Evolutionary conservation across 2,113 vertebrate species (phyloP).

Genomic region (Alaudala cheleensis): DNA sequence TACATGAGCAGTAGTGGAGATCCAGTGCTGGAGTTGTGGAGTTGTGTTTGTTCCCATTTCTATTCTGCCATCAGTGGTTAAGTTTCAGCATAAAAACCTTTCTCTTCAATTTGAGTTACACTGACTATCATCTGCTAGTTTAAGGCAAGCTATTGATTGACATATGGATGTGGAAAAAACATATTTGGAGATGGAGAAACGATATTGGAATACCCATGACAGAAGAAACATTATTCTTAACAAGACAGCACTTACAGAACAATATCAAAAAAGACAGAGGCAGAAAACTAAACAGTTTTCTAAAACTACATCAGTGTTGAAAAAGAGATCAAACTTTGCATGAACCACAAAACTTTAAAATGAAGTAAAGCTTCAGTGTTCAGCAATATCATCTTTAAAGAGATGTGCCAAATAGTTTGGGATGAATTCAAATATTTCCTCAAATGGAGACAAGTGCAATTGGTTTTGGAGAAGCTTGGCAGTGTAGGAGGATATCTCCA

Average conservation of each 20-base stretch:
- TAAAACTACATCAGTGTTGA: slow-evolving; percentile 18
- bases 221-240: slow-evolving; percentile 48
- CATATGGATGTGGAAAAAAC: slow-evolving; percentile 65
- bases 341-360: slow-evolving; percentile 49
- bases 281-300: slow-evolving; percentile 52
- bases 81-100: slow-evolving; percentile 9
- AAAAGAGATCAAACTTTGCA: slow-evolving; percentile 45
- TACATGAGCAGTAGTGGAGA: not conserved
- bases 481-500: not conserved
- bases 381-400: slow-evolving; percentile 6
- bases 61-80: not conserved
- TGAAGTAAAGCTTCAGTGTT: slow-evolving; percentile 14
- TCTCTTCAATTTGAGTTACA: slow-evolving; percentile 42
- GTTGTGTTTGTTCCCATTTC: not conserved
- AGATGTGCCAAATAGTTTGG: slow-evolving; percentile 24
- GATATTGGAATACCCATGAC: slow-evolving; percentile 49
- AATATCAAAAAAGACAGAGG: slow-evolving; percentile 58
- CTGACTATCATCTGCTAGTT: slow-evolving; percentile 38
- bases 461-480: slow-evolving; percentile 22
- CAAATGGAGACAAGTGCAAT: not conserved
- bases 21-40: not conserved
- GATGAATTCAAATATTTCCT: slow-evolving; percentile 51
- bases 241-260: slow-evolving; percentile 64
- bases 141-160: slow-evolving; percentile 60
- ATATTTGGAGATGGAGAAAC: slow-evolving; percentile 49